Evolutionary conservation across 2,797 vertebrate genomes (phyloP).

Genomic region (Odontamblyopus lacepedii): DNA sequence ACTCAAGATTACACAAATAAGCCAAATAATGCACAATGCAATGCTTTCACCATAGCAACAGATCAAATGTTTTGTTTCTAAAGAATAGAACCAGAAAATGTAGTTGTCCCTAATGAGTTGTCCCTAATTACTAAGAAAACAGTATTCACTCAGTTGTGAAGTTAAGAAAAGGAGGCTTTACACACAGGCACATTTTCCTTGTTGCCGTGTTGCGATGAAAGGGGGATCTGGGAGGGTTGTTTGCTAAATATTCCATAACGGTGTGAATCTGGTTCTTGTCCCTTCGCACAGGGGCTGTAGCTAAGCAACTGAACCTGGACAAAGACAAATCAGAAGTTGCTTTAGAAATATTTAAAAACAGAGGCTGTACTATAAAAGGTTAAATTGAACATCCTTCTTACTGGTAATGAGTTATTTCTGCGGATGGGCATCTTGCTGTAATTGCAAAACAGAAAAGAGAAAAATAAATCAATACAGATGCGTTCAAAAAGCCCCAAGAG

Average conservation of each 20-base stretch:
- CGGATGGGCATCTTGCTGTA: constrained; percentile 77
- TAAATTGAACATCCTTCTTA: constrained; percentile 63
- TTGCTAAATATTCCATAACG: constrained; percentile 74
- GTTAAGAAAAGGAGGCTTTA: not conserved
- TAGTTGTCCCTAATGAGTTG: not conserved
- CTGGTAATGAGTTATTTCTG: constrained; percentile 85
- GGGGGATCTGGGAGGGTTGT: constrained; percentile 17
- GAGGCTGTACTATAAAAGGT: not conserved
- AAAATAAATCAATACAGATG: constrained; percentile 14
- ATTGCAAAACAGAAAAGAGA: constrained; percentile 18
- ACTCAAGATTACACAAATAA: not conserved
- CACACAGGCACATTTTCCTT: constrained; percentile 89
- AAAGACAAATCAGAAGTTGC: not conserved
- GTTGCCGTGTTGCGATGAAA: constrained; percentile 58
- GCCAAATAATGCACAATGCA: constrained; percentile 28
- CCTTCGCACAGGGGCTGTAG: constrained; percentile 85
- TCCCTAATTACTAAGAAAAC: not conserved
- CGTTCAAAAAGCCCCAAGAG: not conserved
- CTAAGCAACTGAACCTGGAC: constrained; percentile 82
- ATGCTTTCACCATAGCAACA: constrained; percentile 28
- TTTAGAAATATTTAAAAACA: not conserved
- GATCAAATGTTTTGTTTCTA: not conserved
- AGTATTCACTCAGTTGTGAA: not conserved
- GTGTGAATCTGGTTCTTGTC: constrained; percentile 63
- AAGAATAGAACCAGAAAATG: constrained; percentile 13